Conservation (phyloP, 2,888 invertebrate genomes). For the Macrosiphum euphorbiae region DNA sequence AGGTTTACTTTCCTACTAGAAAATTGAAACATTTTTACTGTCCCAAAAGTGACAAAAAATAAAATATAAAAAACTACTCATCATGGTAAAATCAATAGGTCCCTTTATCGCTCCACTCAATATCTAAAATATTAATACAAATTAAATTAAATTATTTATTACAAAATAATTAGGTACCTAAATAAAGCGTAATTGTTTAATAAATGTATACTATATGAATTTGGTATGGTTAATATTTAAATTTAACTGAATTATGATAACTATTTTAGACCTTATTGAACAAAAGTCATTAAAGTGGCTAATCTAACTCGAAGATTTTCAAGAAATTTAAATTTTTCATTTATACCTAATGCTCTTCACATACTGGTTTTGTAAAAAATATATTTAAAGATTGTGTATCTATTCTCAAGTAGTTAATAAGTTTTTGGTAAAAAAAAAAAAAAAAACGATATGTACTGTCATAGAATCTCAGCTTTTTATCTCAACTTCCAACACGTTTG, state of each 20-base stretch:
- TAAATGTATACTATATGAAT: background rate
- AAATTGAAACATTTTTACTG: no score
- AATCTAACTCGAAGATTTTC: background rate
- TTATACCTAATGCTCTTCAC: background rate
- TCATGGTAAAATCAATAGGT: no score
- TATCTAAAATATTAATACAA: no score
- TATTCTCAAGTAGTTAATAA: background rate
- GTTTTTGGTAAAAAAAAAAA: background rate
- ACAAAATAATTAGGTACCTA: no score
- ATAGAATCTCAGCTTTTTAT: background rate
- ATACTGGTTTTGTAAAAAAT: background rate
- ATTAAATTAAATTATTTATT: background rate
- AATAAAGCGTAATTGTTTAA: background rate
- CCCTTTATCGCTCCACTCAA: no score
- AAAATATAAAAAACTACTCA: no score
- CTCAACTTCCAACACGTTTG: background rate
- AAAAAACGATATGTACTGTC: background rate
- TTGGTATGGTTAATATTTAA: background rate
- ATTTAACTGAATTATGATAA: background rate
- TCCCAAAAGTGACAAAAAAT: no score
- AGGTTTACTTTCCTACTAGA: no score
- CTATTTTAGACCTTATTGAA: background rate
- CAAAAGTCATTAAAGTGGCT: background rate
- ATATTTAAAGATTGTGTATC: background rate
- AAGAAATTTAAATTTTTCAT: background rate